Evolutionary conservation across 2,797 vertebrate species (phyloP), one percentile per base, ranked within the genome.

Genomic region (Thamnophis elegans): DNA sequence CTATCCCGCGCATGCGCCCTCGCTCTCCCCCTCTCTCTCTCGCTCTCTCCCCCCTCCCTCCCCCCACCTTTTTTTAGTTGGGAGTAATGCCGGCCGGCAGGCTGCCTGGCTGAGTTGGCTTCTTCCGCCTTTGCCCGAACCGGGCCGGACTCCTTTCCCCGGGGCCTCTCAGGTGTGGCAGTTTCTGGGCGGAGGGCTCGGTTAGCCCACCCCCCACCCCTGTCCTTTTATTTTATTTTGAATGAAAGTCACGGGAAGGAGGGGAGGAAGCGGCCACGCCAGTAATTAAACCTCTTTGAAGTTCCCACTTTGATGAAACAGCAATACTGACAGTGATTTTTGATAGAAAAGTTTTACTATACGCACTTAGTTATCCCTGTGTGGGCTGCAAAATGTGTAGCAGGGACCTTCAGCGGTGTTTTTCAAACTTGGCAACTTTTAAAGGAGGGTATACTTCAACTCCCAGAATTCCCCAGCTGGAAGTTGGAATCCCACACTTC

Each of bases 11-110:
- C 73, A 42, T 78, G 73, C 73, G 73, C 20, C 16, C 25, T 47
- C 2, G 2, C 3, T 8, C 59, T 0, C 4, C 0, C 6, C 1
- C 2, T 1, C 26, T 0, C 25, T 12, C 12, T 1, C 47, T 0
- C 8, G 0, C 22, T 8, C 9, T 1, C 10, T 9, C 36, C 10
- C 42, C 2, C 36, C 4, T 10, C 12, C 1, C 13, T 2, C 47
- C 13, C 6, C 12, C 26, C 28, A 12, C 0, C 7, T 5, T 25
- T 0, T 53, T 9, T 12, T n/a, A 14, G 16, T n/a, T 55, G 51
- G 11, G 28, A 22, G 54, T 2, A 55, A 14, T n/a, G 16, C 18
- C 14, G 28, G 85, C 26, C 28, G 85, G 28, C 25, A 0, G 16
- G 16, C n/a, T 1, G 86, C 16, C 22, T 28, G 20, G 25, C 82